phyloP scores from a whole-genome alignment of 2,888 invertebrate genomes.

The Plagiodera versicolora region DNA sequence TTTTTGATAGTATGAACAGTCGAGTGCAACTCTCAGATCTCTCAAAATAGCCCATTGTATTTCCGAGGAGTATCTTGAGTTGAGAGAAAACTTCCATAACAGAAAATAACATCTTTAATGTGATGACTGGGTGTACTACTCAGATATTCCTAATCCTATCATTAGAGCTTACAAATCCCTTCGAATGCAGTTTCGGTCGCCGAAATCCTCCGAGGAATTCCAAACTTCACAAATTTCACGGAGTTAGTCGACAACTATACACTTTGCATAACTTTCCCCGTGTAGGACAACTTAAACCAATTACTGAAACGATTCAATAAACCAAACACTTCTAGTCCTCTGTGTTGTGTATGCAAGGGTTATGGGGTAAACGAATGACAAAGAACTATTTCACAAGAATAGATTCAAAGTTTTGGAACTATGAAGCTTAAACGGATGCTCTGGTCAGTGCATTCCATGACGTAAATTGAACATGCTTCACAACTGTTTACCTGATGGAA shows the following conservation, averaged over 20 bases:
- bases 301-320: slow-evolving; percentile 1
- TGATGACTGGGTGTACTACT: not conserved
- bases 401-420: too few relatives aligned
- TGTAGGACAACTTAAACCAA: slow-evolving; percentile 1
- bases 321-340: not conserved
- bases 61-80: too few relatives aligned
- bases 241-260: not conserved
- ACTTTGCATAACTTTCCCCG: not conserved
- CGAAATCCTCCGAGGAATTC: not conserved
- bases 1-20: too few relatives aligned
- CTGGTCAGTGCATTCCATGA: too few relatives aligned
- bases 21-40: too few relatives aligned
- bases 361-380: too few relatives aligned
- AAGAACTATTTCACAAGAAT: too few relatives aligned
- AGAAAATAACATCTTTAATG: not conserved
- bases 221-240: not conserved
- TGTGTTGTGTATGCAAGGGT: not conserved
- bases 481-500: too few relatives aligned
- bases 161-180: not conserved
- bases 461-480: too few relatives aligned
- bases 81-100: not conserved
- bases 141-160: not conserved
- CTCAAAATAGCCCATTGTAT: too few relatives aligned
- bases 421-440: too few relatives aligned
- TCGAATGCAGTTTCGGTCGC: not conserved